Conservation (phyloP, 2,797 vertebrate genomes). For the Poecilia velifera region DNA sequence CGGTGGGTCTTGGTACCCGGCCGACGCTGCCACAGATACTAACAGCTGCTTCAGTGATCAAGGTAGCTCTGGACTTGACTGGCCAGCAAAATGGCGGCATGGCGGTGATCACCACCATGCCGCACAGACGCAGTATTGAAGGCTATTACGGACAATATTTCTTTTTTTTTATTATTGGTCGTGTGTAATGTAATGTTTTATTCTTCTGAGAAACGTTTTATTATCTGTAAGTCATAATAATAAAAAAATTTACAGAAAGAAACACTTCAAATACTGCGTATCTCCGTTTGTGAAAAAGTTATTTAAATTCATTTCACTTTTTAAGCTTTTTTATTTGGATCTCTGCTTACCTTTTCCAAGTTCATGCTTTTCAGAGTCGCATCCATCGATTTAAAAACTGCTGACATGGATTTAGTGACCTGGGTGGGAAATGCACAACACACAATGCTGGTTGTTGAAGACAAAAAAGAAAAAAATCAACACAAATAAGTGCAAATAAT, state of each 20-base stretch:
- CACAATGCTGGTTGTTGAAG: background rate
- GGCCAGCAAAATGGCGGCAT: background rate
- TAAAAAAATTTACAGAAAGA: background rate
- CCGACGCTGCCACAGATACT: background rate
- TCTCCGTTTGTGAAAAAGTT: background rate
- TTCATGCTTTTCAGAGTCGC: slow-evolving; percentile 92
- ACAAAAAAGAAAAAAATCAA: background rate
- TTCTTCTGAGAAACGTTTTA: background rate
- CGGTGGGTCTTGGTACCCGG: background rate
- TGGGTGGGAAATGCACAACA: slow-evolving; percentile 48
- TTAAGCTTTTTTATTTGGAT: background rate
- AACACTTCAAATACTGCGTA: background rate
- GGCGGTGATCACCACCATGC: background rate
- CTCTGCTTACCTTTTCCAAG: slow-evolving; percentile 86
- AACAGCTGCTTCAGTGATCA: background rate
- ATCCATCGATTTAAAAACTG: slow-evolving; percentile 94
- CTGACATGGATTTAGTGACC: slow-evolving; percentile 94
- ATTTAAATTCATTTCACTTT: background rate
- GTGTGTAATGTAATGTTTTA: background rate
- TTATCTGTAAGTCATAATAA: background rate
- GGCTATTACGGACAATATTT: background rate
- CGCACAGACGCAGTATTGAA: background rate
- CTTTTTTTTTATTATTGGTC: background rate
- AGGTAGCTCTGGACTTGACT: background rate
- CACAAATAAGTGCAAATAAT: background rate